These are phyloP conservation scores for Ferdinandea cuprea DNA, from an alignment of 2,888 invertebrate species.

Conservation along the genomic window DNA sequence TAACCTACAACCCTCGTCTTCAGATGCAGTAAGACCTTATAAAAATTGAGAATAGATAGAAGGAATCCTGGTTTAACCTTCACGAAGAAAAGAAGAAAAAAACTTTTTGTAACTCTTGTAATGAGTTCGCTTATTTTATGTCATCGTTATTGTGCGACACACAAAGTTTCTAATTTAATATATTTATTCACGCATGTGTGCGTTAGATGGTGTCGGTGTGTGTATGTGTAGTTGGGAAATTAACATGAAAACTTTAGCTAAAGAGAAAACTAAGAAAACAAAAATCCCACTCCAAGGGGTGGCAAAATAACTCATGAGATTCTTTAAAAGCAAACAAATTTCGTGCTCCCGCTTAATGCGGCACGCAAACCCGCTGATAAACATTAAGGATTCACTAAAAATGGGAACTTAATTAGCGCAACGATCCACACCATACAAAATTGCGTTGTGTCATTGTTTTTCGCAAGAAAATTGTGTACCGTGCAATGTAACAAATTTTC, in stretches of 20 bases:
- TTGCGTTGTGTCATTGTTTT: constrained; percentile 36
- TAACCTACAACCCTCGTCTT: constrained; percentile 22
- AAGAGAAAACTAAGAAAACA: constrained; percentile 8
- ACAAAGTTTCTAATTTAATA: constrained; percentile 74
- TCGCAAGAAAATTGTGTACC: constrained; percentile 16
- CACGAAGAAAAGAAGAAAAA: background rate
- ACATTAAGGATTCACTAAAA: constrained; percentile 37
- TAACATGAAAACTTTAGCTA: constrained; percentile 64
- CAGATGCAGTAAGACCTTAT: constrained; percentile 33
- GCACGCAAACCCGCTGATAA: constrained; percentile 61
- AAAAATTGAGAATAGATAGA: constrained; percentile 17
- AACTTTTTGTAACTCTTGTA: constrained; percentile 70
- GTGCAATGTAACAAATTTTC: constrained; percentile 42
- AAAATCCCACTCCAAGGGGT: constrained; percentile 1
- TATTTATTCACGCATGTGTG: constrained; percentile 67
- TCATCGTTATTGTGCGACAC: constrained; percentile 72
- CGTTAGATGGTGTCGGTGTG: background rate
- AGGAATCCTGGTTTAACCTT: background rate
- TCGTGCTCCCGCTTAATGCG: constrained; percentile 55
- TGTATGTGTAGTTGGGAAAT: constrained; percentile 49
- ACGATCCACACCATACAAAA: constrained; percentile 21
- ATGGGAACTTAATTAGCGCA: constrained; percentile 66
- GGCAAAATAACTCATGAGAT: constrained; percentile 43
- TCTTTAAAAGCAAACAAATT: constrained; percentile 63
- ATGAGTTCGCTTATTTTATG: constrained; percentile 73